These are phyloP conservation scores for Aphelenchoides bicaudatus DNA, from an alignment of 2,888 invertebrate species.

Conservation along the genomic window DNA sequence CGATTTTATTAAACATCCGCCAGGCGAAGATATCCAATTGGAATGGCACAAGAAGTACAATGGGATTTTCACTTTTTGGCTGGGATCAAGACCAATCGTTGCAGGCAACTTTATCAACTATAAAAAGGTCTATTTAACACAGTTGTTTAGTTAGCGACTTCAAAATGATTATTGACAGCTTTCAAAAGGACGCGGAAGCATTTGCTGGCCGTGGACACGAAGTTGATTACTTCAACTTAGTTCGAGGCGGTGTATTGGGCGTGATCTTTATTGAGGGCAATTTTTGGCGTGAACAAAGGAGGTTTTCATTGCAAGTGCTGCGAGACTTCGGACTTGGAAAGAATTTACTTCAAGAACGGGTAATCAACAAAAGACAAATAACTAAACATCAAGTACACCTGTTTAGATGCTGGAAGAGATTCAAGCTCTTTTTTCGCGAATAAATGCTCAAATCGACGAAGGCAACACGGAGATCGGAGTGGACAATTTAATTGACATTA, in stretches of 20 bases:
- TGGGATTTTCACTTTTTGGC: neutral
- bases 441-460: neutral
- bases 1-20: neutral
- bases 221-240: neutral
- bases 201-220: neutral
- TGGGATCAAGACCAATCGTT: neutral
- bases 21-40: neutral
- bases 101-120: too few species aligned
- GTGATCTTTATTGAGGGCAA: slow-evolving; percentile 1
- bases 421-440: neutral
- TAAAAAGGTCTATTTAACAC: too few species aligned
- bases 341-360: slow-evolving; percentile 7
- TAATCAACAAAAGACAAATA: too few species aligned
- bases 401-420: slow-evolving; percentile 8
- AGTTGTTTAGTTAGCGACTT: neutral
- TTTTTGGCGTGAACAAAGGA: neutral
- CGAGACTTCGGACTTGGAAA: slow-evolving; percentile 4
- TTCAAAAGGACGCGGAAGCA: slow-evolving; percentile 1
- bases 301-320: slow-evolving; percentile 1
- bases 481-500: slow-evolving; percentile 18
- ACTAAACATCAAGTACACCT: neutral
- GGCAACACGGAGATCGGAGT: neutral
- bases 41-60: slow-evolving; percentile 4
- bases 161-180: neutral
- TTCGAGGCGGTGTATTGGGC: neutral